Evolutionary conservation across 2,113 vertebrate genomes (phyloP).

Genomic region (Bos javanicus): DNA sequence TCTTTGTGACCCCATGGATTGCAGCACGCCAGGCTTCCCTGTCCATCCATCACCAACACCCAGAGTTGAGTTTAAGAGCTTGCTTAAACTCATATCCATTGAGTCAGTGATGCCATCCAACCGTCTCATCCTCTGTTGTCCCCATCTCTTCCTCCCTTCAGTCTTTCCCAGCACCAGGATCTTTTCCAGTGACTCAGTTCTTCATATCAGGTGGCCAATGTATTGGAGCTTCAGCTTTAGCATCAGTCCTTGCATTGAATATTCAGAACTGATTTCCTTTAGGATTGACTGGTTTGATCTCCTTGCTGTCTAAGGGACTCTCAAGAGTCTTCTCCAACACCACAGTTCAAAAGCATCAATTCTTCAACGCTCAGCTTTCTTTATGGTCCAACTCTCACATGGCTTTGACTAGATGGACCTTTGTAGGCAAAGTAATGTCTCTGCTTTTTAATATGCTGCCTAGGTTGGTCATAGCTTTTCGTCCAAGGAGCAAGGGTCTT

Average conservation of each 20-base stretch:
- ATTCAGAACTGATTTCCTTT: neutral
- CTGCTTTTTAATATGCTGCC: neutral
- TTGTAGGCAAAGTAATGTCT: neutral
- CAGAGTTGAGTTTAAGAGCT: neutral
- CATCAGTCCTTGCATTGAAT: neutral
- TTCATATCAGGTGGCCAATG: neutral
- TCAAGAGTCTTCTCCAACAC: neutral
- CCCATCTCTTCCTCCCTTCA: neutral
- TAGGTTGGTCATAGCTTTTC: neutral
- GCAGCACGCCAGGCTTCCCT: accelerated
- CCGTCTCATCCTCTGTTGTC: neutral
- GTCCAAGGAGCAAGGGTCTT: neutral
- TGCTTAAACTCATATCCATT: neutral
- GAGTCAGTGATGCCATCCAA: neutral
- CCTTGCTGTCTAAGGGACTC: neutral
- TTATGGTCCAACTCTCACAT: neutral
- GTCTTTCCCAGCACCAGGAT: neutral
- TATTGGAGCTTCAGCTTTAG: neutral
- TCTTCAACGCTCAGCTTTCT: neutral
- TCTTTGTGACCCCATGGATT: neutral
- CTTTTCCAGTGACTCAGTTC: neutral
- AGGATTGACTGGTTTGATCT: neutral
- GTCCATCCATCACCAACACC: neutral
- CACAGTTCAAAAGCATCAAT: neutral
- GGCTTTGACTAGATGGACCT: neutral